Evolutionary conservation across 2,888 invertebrate species (phyloP), one percentile per base, ranked within the genome.

Genomic region (Byasa hedistus): DNA sequence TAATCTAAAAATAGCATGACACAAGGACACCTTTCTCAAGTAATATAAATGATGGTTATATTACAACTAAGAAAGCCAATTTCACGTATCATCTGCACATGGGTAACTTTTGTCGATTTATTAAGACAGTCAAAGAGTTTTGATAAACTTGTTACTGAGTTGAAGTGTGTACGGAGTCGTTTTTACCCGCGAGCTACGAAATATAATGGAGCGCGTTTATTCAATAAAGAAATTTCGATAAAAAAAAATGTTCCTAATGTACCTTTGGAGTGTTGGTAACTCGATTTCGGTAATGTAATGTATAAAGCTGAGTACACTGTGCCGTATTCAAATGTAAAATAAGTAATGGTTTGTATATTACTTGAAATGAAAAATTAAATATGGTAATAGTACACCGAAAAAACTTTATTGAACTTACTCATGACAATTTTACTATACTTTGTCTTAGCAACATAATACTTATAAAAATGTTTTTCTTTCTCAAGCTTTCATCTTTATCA

Each of bases 131-230:
- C 39, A 23, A 58, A 22, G 22, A 51, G 52, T 48, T n/a, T 39
- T 23, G 39, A 52, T 61, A 62, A 62, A 51, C 24, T 51, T 52
- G 66, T 66, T 66, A 66, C 54, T 10, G 54, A 62, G 57, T 66
- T 66, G 62, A 36, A 66, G 58, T 61, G 61, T 54, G 54, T 61
- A 61, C 39, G 23, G 62, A 58, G 58, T 58, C 39, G 61, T 62
- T 44, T 58, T 27, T 61, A 58, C 52, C 52, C 54, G 61, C 61
- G 39, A 54, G 54, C 39, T 66, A 48, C 51, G 65, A 52, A 56
- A 51, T 44, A 66, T 66, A 66, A 66, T 58, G 62, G 66, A 62
- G 58, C 62, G 54, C 61, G 54, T 62, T 54, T 66, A 66, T 66
- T 66, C 57, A 58, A 66, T 66, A 66, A 66, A 32, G 39, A 61